Evolutionary conservation across 1,140 invertebrate species (phyloP).

Genomic region (Drosophila erecta): DNA sequence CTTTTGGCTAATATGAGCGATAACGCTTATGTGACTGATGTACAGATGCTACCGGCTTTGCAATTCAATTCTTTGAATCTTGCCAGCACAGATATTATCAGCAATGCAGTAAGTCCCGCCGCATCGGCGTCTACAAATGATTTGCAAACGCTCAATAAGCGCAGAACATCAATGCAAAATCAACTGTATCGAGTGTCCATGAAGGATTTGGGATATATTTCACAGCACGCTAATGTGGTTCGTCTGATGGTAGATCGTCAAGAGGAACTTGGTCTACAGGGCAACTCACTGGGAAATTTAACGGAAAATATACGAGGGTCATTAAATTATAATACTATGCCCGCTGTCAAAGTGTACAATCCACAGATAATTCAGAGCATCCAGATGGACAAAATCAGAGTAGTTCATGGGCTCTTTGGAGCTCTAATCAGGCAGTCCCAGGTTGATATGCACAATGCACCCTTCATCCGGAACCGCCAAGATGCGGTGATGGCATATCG

Average conservation of each 20-base stretch:
- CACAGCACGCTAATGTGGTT: conserved; percentile 36
- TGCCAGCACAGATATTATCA: too few species aligned
- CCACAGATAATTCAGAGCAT: conserved; percentile 21
- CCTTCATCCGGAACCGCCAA: conserved; percentile 33
- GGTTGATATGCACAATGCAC: conserved; percentile 32
- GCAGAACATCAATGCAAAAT: background rate
- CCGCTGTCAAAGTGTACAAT: conserved; percentile 50
- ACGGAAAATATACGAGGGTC: background rate
- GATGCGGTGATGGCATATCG: conserved; percentile 37
- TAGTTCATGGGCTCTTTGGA: conserved; percentile 33
- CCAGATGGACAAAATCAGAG: background rate
- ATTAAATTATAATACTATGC: conserved; percentile 14
- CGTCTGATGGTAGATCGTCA: conserved; percentile 54
- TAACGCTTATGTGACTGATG: conserved; percentile 4
- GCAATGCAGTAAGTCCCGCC: background rate
- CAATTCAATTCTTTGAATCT: background rate
- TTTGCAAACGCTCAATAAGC: too few species aligned
- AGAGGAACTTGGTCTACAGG: conserved; percentile 25
- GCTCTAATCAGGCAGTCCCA: conserved; percentile 27
- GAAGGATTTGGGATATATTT: conserved; percentile 37
- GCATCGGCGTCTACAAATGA: background rate
- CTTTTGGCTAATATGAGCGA: background rate
- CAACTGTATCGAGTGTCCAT: background rate
- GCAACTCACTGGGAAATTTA: background rate
- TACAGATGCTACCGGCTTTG: conserved; percentile 1